A percentile compares a stretch with the other conserved stretches of the same genome.
Evolutionary conservation across 2,888 invertebrate species (phyloP).

Genomic region (Cremastinae sp.): DNA sequence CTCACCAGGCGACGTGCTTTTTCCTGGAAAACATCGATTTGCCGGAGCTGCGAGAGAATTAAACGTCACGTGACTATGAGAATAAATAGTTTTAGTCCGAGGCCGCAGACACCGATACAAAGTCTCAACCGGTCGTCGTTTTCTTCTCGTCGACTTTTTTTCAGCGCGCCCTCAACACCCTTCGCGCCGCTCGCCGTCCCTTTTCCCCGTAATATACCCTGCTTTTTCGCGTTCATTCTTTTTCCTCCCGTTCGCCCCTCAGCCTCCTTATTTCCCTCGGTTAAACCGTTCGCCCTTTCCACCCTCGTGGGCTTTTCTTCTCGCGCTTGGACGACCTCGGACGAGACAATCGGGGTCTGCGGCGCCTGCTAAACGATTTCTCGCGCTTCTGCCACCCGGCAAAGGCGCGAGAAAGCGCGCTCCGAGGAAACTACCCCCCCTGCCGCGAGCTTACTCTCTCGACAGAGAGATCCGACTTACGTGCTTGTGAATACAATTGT

Average conservation of each 20-base stretch:
- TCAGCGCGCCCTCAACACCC: neutral
- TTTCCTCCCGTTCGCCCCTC: conserved; percentile 16
- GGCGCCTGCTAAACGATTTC: conserved; percentile 60
- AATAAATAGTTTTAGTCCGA: conserved; percentile 60
- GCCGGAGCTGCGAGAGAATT: conserved; percentile 70
- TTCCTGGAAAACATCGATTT: conserved; percentile 75
- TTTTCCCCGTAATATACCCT: conserved; percentile 9
- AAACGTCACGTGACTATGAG: conserved; percentile 60
- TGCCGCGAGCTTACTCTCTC: neutral
- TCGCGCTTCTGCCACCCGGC: conserved; percentile 33
- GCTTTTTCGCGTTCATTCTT: neutral
- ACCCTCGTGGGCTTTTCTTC: conserved; percentile 36
- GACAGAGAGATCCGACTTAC: conserved; percentile 70
- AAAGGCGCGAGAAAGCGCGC: neutral
- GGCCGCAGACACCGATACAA: conserved; percentile 57
- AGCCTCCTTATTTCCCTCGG: conserved; percentile 10
- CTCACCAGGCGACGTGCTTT: conserved; percentile 76
- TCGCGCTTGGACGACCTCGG: conserved; percentile 61
- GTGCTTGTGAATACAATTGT: conserved; percentile 77
- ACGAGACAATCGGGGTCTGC: conserved; percentile 63
- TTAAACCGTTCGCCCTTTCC: conserved; percentile 40
- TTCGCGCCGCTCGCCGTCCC: neutral
- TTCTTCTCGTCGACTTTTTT: conserved; percentile 40
- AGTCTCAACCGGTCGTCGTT: conserved; percentile 33
- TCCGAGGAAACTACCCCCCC: conserved; percentile 31